Evolutionary conservation across 2,797 vertebrate species (phyloP), one percentile per base, ranked within the genome.

Genomic region (Lerista edwardsae): DNA sequence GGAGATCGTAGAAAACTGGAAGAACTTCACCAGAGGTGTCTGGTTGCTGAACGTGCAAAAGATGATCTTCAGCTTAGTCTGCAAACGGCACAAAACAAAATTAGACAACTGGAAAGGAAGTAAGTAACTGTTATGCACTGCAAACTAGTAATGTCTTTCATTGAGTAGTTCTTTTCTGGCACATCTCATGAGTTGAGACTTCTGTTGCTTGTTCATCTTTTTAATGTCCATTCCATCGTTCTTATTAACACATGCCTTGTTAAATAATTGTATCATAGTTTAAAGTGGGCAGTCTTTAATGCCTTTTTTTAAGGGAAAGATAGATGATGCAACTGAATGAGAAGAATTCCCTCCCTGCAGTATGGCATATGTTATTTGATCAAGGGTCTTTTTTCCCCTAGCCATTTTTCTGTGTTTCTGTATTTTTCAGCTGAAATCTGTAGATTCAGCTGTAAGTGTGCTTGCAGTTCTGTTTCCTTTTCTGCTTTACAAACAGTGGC

Each of bases 21-120:
- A 88, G 96, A 96, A 61, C 96, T 99, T 92, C 97, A 98, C 89
- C 97, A 98, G 89, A 97, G 97, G 85, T 98, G 96, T 80, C 94
- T 99, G 17, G 94, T 95, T 75, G 97, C 97, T 67, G 98, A 99
- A 92, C 95, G 97, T 88, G 89, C 95, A 47, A 98, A 96, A 92
- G 97, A 98, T 76, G 97, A 99, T 84, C 94, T 98, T 82, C 97
- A 96, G 86, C 94, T 98, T 78, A 96, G 95, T 73, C 96, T 99
- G 29, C 97, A 97, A 90, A 96, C 93, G 90, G 95, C 96, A 62
- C 97, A 97, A 92, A 98, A 95, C 90, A 98, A 96, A 94, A 94
- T 98, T 69, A 98, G 97, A 90, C 98, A 97, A 88, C 93, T 97
- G 93, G 97, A 98, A 93, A 93, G 98, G 89, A 97, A 97, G 98